Evolutionary conservation across 1,140 invertebrate genomes (phyloP), one percentile per base, ranked within the genome.

Genomic region (Drosophila melanogaster): DNA sequence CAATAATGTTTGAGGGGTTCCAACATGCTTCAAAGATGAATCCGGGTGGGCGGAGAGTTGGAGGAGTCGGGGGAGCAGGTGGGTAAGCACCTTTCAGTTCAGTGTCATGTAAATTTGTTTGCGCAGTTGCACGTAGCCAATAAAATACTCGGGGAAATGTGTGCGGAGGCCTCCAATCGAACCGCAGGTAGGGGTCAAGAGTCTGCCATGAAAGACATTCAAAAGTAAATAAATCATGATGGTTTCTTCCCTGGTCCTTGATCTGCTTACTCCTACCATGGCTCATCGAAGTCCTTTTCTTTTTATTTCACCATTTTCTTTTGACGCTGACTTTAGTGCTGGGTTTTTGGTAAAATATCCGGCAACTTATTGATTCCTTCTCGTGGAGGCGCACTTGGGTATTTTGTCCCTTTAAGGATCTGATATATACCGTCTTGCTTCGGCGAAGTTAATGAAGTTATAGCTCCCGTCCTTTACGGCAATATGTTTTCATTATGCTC

Each of bases 81-180:
- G 79, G 76, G 80, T 84, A 84, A 84, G 65, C 59, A 77, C 59
- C 59, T 57, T 79, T 77, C 77, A 81, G 83, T 87, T 89, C 84
- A 65, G 65, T 87, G 84, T 87, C 83, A 87, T 89, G 84, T 87
- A 87, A 87, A 87, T 87, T 87, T 87, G 79, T 87, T 87, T 86
- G 83, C 83, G 66, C 83, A 81, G 79, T 87, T 87, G 78, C 83
- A 86, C 83, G 83, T 86, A 86, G 81, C 83, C 83, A 87, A 86
- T 86, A 86, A 87, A 87, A 87, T 72, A 79, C 50, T 62, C 66
- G 64, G 64, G 37, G 49, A 65, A 79, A 64, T 84, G 81, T 77
- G 41, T 44, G 17, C 33, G 19, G n/a, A 41, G 61, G 60, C 65
- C 71, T 47, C 65, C 59, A 77, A 46, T 67, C 55, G 55, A 75